A percentile compares a stretch with the other conserved stretches of the same genome.
These are phyloP conservation scores for Trididemnum clinides DNA, from an alignment of 23 tunicate genomes.

Conservation along the genomic window DNA sequence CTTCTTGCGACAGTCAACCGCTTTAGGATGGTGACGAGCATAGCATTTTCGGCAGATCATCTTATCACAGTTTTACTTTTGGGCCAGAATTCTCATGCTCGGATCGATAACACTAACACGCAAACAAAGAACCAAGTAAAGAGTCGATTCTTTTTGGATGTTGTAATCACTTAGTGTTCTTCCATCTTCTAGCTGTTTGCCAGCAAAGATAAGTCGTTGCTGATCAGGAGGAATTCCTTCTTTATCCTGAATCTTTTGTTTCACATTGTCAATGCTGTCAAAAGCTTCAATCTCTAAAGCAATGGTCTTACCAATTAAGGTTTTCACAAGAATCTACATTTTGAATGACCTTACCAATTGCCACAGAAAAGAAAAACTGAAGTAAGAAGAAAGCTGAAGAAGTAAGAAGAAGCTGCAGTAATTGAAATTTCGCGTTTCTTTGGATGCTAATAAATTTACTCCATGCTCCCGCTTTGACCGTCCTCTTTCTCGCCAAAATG, in stretches of 20 bases:
- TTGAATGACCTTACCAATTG: too few species aligned
- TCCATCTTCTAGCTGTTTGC: conserved; percentile 91
- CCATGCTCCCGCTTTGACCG: too few species aligned
- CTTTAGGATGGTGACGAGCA: conserved; percentile 93
- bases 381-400: too few species aligned
- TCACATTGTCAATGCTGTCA: conserved; percentile 85
- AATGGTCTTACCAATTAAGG: conserved; percentile 89
- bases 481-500: too few species aligned
- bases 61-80: conserved; percentile 99
- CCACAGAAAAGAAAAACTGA: too few species aligned
- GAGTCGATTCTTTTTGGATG: conserved; percentile 95
- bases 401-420: too few species aligned
- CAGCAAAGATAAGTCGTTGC: too few species aligned
- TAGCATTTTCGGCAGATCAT: conserved; percentile 99
- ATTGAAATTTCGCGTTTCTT: too few species aligned
- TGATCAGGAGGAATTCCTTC: too few species aligned
- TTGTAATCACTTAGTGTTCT: conserved; percentile 72
- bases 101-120: conserved; percentile 99
- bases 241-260: too few species aligned
- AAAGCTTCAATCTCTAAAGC: conserved; percentile 93
- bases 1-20: conserved; percentile 98
- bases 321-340: conserved; percentile 90
- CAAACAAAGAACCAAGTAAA: conserved; percentile 89
- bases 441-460: too few species aligned
- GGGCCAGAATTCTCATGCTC: conserved; percentile 90